Evolutionary conservation across 2,797 vertebrate genomes (phyloP), one percentile per base, ranked within the genome.

Genomic region (Gallirallus australis): DNA sequence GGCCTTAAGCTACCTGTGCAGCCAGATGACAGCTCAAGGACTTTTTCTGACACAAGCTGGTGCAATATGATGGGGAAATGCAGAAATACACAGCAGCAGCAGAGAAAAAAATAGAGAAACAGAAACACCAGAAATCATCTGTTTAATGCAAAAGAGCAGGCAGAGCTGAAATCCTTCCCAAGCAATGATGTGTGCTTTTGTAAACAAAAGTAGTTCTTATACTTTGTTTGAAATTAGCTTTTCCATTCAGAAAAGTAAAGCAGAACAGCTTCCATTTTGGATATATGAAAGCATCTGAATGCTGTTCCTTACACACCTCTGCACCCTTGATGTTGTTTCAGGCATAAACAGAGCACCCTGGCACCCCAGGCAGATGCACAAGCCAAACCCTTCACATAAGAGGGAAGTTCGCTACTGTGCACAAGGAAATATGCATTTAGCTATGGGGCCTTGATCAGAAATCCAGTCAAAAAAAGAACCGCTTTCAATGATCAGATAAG

Each of bases 161-260:
- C 54, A 81, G 42, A 86, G 59, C 69, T 63, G 52, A 90, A 92
- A 83, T 52, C 47, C 28, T 83, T 89, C 54, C 69, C 72, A 69
- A 86, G 66, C 9, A 4, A 33, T 5, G 7, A 73, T 70, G n/a
- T 2, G 1, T 0, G 0, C 35, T 89, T 86, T 54, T 57, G 57
- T 42, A 92, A 89, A 64, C 64, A 92, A 37, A 82, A 94, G 79
- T 48, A 83, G 79, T 72, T 86, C 65, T 78, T 82, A 81, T 76
- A 91, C 66, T 72, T 93, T 61, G 2, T 61, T 87, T 78, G 72
- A 93, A 93, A 93, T 39, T 0, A 45, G 86, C 72, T 69, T 60
- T 10, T 86, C 54, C 47, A 72, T 83, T 83, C 53, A 66, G 42
- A 88, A 86, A 48, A 78, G 42, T 15, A 84, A 50, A 82, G 66